Conservation (phyloP, 2,888 invertebrate species). For the Sabatieria punctata region DNA sequence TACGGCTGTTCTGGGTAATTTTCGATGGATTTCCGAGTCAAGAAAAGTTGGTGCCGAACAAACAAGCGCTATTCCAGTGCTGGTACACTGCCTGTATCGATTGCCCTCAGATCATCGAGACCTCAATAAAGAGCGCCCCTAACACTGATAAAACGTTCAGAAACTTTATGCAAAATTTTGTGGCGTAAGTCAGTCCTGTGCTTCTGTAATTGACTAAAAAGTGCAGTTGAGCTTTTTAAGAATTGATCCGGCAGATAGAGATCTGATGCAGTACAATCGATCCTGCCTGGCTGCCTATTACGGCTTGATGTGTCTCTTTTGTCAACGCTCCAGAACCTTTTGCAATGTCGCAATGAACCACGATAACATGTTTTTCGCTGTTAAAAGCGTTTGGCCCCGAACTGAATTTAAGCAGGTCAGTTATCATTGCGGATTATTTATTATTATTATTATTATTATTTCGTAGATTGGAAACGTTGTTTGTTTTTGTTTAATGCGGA, state of each 20-base stretch:
- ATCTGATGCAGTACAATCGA: slow-evolving; percentile 79
- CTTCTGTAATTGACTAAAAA: not conserved
- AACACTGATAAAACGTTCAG: no score
- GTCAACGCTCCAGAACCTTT: slow-evolving; percentile 67
- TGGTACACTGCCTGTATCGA: slow-evolving; percentile 84
- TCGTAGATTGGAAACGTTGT: no score
- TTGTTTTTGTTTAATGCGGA: no score
- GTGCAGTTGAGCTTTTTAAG: slow-evolving; percentile 38
- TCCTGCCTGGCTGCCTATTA: slow-evolving; percentile 75
- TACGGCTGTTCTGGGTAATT: not conserved
- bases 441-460: no score
- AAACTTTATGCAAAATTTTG: slow-evolving; percentile 89
- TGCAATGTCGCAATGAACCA: slow-evolving; percentile 70
- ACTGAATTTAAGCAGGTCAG: no score
- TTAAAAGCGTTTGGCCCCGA: slow-evolving; percentile 87
- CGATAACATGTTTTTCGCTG: slow-evolving; percentile 90
- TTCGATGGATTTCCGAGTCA: not conserved
- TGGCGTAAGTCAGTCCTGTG: slow-evolving; percentile 50
- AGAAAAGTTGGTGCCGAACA: not conserved
- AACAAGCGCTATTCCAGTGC: slow-evolving; percentile 57
- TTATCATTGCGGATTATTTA: no score
- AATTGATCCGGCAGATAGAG: slow-evolving; percentile 88
- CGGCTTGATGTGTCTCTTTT: slow-evolving; percentile 69
- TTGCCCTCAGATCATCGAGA: slow-evolving; percentile 45
- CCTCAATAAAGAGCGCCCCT: no score